Conservation (phyloP, 2,888 invertebrate genomes). For the Lithodes maja region DNA sequence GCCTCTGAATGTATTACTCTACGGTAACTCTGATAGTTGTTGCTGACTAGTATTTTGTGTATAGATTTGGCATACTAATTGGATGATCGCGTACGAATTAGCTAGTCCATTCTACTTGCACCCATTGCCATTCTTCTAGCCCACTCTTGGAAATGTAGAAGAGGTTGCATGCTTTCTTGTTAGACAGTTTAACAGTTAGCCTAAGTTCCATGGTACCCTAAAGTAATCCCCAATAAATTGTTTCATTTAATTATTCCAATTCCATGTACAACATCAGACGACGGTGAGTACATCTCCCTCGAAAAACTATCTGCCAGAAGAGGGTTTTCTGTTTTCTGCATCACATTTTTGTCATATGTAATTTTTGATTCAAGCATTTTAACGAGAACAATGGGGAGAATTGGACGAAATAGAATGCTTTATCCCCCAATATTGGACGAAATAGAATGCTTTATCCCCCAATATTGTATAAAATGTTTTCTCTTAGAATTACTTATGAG, state of each 20-base stretch:
- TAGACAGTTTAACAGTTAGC: background rate
- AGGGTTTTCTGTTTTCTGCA: constrained; percentile 61
- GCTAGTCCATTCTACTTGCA: no score
- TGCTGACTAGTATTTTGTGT: no score
- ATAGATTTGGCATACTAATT: no score
- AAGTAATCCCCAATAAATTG: constrained; percentile 59
- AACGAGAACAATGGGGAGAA: background rate
- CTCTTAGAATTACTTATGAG: background rate
- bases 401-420: constrained; percentile 47
- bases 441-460: constrained; percentile 31
- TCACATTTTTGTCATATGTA: constrained; percentile 41
- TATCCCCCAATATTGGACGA: constrained; percentile 19
- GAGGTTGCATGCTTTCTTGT: constrained; percentile 39
- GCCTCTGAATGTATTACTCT: no score
- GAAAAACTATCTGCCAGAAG: constrained; percentile 52
- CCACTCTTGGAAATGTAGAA: constrained; percentile 22
- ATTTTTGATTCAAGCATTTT: constrained; percentile 26
- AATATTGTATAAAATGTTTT: background rate
- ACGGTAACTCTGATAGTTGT: no score
- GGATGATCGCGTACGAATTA: no score
- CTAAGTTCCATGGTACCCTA: constrained; percentile 55
- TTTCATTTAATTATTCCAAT: constrained; percentile 64
- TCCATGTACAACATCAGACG: constrained; percentile 63
- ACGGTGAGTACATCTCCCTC: constrained; percentile 65
- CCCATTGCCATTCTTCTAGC: no score